Conservation (phyloP, 2,888 invertebrate genomes). For the Nemotelus pantherinus region DNA sequence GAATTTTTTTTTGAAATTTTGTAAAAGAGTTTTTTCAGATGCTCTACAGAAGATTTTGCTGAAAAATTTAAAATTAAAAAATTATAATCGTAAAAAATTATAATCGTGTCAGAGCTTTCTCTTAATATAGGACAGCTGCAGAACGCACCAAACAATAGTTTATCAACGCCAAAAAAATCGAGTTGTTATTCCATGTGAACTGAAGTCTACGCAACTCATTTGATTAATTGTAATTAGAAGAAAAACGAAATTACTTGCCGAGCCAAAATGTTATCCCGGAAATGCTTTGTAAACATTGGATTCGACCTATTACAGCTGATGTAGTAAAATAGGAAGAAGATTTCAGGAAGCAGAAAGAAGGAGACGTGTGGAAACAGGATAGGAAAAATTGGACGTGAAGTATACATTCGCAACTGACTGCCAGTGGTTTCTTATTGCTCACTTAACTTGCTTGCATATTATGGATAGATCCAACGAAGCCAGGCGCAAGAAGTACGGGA, state of each 20-base stretch:
- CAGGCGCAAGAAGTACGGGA: not conserved
- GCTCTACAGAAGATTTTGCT: too few relatives aligned
- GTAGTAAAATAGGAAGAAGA: not conserved
- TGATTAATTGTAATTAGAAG: slow-evolving; percentile 39
- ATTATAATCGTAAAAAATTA: too few relatives aligned
- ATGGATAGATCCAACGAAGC: too few relatives aligned
- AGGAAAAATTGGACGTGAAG: slow-evolving; percentile 31
- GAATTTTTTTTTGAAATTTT: too few relatives aligned
- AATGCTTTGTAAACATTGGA: slow-evolving; percentile 27
- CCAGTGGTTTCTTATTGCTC: too few relatives aligned
- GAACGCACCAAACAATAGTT: too few relatives aligned
- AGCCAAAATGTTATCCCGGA: slow-evolving; percentile 35
- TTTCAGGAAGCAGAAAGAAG: not conserved
- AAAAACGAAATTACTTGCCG: slow-evolving; percentile 33
- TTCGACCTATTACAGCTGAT: slow-evolving; percentile 1
- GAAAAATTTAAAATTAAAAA: too few relatives aligned
- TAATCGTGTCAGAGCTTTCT: too few relatives aligned
- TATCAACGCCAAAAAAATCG: not conserved
- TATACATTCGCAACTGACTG: not conserved
- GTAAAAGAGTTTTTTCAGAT: too few relatives aligned
- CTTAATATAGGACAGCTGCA: too few relatives aligned
- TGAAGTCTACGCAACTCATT: slow-evolving; percentile 28
- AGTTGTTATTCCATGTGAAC: slow-evolving; percentile 22
- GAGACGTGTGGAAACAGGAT: slow-evolving; percentile 18
- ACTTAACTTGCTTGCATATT: slow-evolving; percentile 7